These are phyloP conservation scores for Ceuthmochares aereus DNA, from an alignment of 2,113 vertebrate species.

Conservation along the genomic window DNA sequence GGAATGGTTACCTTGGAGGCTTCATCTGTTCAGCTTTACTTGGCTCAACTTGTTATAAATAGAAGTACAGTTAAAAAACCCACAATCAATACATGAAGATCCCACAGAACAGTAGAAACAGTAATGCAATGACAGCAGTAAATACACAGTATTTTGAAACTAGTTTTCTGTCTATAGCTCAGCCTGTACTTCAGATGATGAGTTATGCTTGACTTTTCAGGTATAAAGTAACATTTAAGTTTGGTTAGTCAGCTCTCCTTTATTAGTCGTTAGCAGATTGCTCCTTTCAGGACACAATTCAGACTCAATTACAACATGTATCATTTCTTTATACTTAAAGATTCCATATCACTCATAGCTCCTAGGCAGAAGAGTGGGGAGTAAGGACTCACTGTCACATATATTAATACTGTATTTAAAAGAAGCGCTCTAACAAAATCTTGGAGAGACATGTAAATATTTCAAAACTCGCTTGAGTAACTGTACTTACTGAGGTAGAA, in stretches of 20 bases:
- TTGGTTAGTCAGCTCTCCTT: background rate
- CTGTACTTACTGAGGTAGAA: constrained; percentile 68
- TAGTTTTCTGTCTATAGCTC: background rate
- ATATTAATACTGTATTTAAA: background rate
- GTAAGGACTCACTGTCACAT: background rate
- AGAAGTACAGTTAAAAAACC: background rate
- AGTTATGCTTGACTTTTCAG: background rate
- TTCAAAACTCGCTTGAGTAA: background rate
- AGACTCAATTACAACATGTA: background rate
- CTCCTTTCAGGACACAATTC: background rate
- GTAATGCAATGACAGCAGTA: background rate
- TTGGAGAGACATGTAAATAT: background rate
- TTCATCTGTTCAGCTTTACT: constrained; percentile 59
- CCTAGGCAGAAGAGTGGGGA: background rate
- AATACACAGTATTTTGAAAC: background rate
- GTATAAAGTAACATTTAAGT: background rate
- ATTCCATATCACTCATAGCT: background rate
- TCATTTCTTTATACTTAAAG: background rate
- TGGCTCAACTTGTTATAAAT: constrained; percentile 73
- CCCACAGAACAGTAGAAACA: background rate
- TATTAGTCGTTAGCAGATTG: background rate
- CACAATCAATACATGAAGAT: background rate
- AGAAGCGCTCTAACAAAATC: background rate
- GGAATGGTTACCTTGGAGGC: constrained; percentile 61
- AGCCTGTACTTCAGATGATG: background rate